These are phyloP conservation scores for Drosophila sturtevanti DNA, from an alignment of 1,140 invertebrate species.

Conservation along the genomic window DNA sequence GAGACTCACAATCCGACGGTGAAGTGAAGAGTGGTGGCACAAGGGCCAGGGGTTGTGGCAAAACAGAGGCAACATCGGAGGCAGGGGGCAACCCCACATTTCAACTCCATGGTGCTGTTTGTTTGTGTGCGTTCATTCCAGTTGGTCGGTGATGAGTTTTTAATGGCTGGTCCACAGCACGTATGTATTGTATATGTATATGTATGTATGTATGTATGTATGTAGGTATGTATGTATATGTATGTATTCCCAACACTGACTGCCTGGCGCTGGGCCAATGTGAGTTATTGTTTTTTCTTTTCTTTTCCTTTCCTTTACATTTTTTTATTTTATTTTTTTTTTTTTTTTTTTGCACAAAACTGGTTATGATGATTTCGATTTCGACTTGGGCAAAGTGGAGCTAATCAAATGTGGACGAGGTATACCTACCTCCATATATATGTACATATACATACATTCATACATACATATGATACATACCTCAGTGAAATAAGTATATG, in stretches of 20 bases:
- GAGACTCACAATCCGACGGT: background rate
- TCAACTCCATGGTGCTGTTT: constrained; percentile 8
- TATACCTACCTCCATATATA: background rate
- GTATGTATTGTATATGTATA: background rate
- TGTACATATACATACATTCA: background rate
- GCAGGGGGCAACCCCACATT: constrained; percentile 36
- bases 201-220: background rate
- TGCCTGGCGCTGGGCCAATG: constrained; percentile 57
- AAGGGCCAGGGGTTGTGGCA: background rate
- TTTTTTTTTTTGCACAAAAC: constrained; percentile 23
- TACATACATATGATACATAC: no score
- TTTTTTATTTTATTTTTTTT: no score
- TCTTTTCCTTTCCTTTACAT: background rate
- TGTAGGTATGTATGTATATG: background rate
- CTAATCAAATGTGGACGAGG: constrained; percentile 41
- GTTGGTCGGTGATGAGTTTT: constrained; percentile 77
- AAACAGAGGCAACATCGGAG: background rate
- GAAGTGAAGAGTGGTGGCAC: background rate
- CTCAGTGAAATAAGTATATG: no score
- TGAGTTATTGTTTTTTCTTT: constrained; percentile 61
- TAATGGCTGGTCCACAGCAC: constrained; percentile 57
- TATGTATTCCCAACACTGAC: constrained; percentile 24
- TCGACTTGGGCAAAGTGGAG: constrained; percentile 53
- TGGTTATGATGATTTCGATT: constrained; percentile 34
- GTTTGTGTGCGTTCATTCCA: constrained; percentile 64